Percentiles rank a stretch among this genome's conserved stretches.
phyloP scores from a whole-genome alignment of 2,888 invertebrate genomes.

The Arge pagana region DNA sequence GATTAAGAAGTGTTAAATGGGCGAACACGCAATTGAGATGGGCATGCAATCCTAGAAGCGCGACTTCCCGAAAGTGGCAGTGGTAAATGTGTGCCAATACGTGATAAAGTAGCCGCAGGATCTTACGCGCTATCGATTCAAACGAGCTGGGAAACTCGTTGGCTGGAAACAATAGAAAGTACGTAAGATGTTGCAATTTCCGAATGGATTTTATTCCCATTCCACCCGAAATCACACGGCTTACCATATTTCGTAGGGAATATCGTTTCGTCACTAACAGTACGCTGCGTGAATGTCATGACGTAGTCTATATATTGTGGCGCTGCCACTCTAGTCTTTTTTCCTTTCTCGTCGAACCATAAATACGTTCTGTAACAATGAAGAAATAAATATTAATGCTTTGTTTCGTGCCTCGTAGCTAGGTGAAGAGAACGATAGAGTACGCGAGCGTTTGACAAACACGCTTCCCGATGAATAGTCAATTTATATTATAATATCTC shows the following conservation, averaged over 20 bases:
- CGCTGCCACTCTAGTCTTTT: constrained; percentile 95
- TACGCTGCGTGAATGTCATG: constrained; percentile 97
- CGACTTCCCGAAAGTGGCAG: constrained; percentile 95
- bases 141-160: constrained; percentile 94
- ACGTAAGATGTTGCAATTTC: background rate
- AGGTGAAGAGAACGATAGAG: no score
- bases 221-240: constrained; percentile 38
- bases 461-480: no score
- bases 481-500: no score
- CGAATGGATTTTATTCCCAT: constrained; percentile 6
- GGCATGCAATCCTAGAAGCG: constrained; percentile 90
- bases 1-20: constrained; percentile 85
- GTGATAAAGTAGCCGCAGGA: constrained; percentile 94
- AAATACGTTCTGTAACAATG: constrained; percentile 80
- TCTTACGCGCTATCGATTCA: constrained; percentile 94
- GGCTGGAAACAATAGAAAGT: constrained; percentile 63
- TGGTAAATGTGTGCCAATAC: constrained; percentile 98
- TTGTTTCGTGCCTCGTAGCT: no score
- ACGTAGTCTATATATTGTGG: constrained; percentile 99
- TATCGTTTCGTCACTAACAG: constrained; percentile 93
- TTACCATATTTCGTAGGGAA: constrained; percentile 99
- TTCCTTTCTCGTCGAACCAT: constrained; percentile 99
- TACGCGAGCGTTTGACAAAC: no score
- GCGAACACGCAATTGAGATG: constrained; percentile 97
- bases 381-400: constrained; percentile 18